Base-by-base conservation (phyloP, 2,888 invertebrate genomes). In the Ophion costatus region DNA sequence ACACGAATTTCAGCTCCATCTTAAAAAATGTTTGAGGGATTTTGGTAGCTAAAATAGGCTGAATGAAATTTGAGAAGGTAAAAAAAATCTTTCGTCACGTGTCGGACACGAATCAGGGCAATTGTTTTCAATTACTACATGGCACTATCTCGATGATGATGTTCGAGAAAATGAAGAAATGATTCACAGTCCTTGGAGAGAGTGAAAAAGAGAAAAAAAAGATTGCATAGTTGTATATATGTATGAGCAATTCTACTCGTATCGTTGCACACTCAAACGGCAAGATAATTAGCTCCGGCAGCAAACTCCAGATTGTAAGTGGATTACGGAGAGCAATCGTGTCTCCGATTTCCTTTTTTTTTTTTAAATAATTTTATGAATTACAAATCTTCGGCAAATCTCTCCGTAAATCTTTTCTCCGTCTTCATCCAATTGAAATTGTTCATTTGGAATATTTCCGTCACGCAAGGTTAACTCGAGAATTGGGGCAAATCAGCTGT, bases 401-500 rank as follows among this genome's bases (percentile, higher is more conserved):
- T 14, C 11, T 45, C 45, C 14, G 17, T 51, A 14, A 51, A 51
- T 51, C 14, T 17, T 51, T 51, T 4, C 17, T 5, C 17, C 14
- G 4, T 51, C 17, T 51, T 51, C 14, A 51, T 51, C 17, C 14
- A 17, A 17, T 51, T 51, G 3, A 14, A 51, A 51, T 17, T 9
- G 38, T 38, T 38, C 38, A 38, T 38, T 7, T 38, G 38, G 38
- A 38, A 51, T 51, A 51, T 17, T 51, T 51, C 14, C 3, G 51
- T 51, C 51, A 17, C 51, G 14, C 51, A 51, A 51, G 51, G 51
- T 51, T 17, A 51, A 1, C 51, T 11, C 14, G 10, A 51, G 51
- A 51, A 51, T 51, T 51, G 51, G 51, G 51, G 17, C 80, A 76
- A 83, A 61, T 66, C 38, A 66, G n/a, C 38, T n/a, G n/a, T 82